These are phyloP conservation scores for Parapristionchus giblindavisi DNA, from an alignment of 2,888 invertebrate genomes.

Conservation along the genomic window DNA sequence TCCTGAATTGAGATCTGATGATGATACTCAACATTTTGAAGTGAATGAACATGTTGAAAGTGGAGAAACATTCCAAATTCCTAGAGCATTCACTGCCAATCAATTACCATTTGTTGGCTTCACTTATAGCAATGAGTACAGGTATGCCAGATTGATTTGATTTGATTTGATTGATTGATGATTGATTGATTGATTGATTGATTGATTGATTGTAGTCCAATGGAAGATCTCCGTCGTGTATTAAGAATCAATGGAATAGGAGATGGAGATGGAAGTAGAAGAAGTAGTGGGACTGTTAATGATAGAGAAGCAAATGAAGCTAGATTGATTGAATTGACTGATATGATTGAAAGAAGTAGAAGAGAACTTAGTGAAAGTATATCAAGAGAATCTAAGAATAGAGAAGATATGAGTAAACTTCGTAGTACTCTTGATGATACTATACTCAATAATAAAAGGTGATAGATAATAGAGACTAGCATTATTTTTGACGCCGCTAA, in stretches of 20 bases:
- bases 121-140: conserved; percentile 85
- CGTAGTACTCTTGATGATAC: conserved; percentile 4
- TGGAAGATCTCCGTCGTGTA: conserved; percentile 26
- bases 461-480: not conserved
- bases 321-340: conserved; percentile 9
- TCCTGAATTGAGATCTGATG: conserved; percentile 92
- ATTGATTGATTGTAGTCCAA: not conserved
- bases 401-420: not conserved
- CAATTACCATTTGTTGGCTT: conserved; percentile 98
- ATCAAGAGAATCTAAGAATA: conserved; percentile 13
- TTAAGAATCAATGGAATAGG: no score
- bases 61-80: conserved; percentile 92
- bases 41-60: conserved; percentile 55
- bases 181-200: not conserved
- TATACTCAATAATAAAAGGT: conserved; percentile 5
- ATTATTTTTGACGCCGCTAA: no score
- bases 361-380: conserved; percentile 21
- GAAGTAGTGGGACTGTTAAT: not conserved
- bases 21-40: conserved; percentile 98
- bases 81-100: conserved; percentile 97
- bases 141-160: conserved; percentile 29
- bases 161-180: not conserved
- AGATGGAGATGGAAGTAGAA: conserved; percentile 21
- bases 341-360: conserved; percentile 9
- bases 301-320: conserved; percentile 22